Base-by-base conservation (phyloP, 2,113 vertebrate genomes). In the Semicossyphus pulcher region DNA sequence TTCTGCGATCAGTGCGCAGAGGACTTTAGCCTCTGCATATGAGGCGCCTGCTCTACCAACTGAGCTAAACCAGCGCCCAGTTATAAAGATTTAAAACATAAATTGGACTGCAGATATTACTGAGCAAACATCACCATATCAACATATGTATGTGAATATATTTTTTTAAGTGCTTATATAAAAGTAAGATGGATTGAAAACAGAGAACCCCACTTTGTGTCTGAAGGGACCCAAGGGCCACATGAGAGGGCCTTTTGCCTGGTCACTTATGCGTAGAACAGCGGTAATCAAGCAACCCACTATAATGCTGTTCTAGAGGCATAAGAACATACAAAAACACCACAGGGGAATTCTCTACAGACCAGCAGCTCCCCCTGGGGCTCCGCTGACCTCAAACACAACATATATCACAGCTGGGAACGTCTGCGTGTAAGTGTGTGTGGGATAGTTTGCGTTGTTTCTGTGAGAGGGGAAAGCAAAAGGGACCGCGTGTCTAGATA, bases 181-280 rank as follows among this genome's bases (percentile, higher is more conserved):
- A n/a, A n/a, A n/a, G n/a, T n/a, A n/a, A n/a, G n/a, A n/a, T n/a
- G n/a, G n/a, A n/a, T n/a, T n/a, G n/a, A 15, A 20, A 49, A 36
- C 48, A 39, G 5, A 58, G 16, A 28, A 34, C 48, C n/a, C 39
- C 45, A 18, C 51, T n/a, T 5, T 18, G 45, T 26, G 32, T 68
- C 51, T 80, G 31, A 25, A 44, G 59, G 31, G 48, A 44, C 18
- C 26, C 21, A 20, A 45, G 68, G 72, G 68, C 71, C 52, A 51
- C 78, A 83, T 90, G 56, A 85, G 81, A 75, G 65, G 45, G 34
- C 14, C 56, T 67, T 62, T 84, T 80, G 25, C 36, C 45, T 49
- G 75, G 78, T 79, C 83, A 84, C 72, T 90, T 90, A 75, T 53
- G 79, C 63, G 15, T 21, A 61, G 60, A 87, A 51, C n/a, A 36